Evolutionary conservation across 1,140 invertebrate species (phyloP), one percentile per base, ranked within the genome.

Genomic region (Eumeta japonica): DNA sequence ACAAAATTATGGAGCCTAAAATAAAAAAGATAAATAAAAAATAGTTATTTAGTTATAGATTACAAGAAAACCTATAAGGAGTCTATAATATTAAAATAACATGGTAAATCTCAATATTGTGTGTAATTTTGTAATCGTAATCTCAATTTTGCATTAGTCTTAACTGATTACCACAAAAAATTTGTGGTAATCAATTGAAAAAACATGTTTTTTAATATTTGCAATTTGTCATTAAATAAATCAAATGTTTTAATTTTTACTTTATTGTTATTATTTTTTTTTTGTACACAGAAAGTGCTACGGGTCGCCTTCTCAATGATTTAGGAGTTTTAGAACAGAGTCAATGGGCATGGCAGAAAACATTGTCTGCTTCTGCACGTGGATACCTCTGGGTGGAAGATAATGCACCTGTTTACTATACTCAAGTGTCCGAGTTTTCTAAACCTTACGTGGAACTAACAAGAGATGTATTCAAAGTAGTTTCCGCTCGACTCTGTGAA

Each of bases 351-450:
- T 84, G 80, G 78, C 72, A 77, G 35, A 72, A 63, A 17, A 62
- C 78, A 1, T 70, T 82, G 46, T 60, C 76, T 0, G 79, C 80
- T 16, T 79, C 77, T 1, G 76, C 78, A 1, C 72, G 79, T 37
- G 78, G 78, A 9, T 81, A 82, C 40, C 72, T 81, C 41, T 84
- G 80, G 75, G 55, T 84, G 28, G 81, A 88, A 50, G 73, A 80
- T 12, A 81, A 79, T 52, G 80, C 81, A n/a, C 86, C 86, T 1
- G 68, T 82, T 11, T 85, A 85, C 51, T 83, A 82, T 30, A 72
- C 77, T 31, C 61, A 65, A 28, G 70, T 76, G n/a, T 52, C 68
- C n/a, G 77, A 81, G 28, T 55, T 77, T 16, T 66, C 72, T 12
- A 72, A 76, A 46, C 82, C 85, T 0, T 87, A 86, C 49, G 50